Conservation (phyloP, 2,797 vertebrate species). For the Triplophysa bombifrons region DNA sequence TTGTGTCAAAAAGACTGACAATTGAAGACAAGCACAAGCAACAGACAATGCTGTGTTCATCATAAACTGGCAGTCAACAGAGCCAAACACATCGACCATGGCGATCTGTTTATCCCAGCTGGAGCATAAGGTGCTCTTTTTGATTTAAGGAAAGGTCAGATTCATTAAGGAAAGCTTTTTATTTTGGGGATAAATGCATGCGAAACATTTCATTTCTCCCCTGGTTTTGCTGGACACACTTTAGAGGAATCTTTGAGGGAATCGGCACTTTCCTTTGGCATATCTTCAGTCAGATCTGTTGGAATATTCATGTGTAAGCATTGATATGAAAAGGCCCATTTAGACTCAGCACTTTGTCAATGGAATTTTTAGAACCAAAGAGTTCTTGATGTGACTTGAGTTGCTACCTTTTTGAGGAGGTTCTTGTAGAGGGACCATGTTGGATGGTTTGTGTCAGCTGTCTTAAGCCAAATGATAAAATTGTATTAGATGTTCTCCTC, state of each 20-base stretch:
- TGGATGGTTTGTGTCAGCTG: no score
- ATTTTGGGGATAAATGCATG: neutral
- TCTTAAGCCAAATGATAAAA: no score
- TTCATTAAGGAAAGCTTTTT: neutral
- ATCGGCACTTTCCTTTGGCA: constrained; percentile 47
- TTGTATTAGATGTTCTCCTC: no score
- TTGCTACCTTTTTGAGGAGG: neutral
- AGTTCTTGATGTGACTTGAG: no score
- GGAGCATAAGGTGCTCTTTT: neutral
- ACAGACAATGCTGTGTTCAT: neutral
- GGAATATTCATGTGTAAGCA: constrained; percentile 36
- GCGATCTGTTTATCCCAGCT: neutral
- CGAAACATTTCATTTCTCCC: neutral
- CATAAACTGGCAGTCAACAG: neutral
- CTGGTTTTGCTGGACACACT: neutral
- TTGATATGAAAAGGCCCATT: constrained; percentile 31
- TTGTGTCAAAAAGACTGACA: neutral
- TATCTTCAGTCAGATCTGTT: constrained; percentile 35
- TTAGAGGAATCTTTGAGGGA: constrained; percentile 4
- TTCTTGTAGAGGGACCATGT: neutral
- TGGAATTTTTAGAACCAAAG: neutral
- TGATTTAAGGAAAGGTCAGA: neutral
- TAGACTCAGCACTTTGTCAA: constrained; percentile 33
- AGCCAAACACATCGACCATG: neutral
- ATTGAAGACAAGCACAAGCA: neutral